Conservation (phyloP, 2,797 vertebrate genomes). For the Acanthurus lineatus region DNA sequence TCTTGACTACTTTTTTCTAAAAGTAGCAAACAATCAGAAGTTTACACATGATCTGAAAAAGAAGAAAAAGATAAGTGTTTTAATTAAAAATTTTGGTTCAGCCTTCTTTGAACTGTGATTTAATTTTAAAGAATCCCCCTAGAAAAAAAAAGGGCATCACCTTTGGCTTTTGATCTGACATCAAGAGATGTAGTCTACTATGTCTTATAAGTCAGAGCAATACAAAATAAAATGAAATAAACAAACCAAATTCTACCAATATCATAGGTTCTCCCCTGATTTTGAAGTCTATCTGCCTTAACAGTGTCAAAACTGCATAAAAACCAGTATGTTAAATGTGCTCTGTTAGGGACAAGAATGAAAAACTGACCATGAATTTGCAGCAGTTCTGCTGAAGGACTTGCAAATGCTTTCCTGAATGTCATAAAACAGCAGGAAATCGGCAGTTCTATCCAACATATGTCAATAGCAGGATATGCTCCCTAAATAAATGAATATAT, state of each 20-base stretch:
- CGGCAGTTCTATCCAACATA: conserved; percentile 62
- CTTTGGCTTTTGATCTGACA: too few relatives aligned
- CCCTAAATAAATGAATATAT: conserved; percentile 78
- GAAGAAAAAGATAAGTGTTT: not conserved
- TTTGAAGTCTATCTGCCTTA: conserved; percentile 5
- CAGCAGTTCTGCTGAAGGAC: conserved; percentile 33
- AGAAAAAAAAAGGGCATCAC: too few relatives aligned
- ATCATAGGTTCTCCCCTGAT: not conserved
- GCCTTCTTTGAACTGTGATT: not conserved
- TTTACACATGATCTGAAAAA: not conserved
- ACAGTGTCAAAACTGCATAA: conserved; percentile 18
- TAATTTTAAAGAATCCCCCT: too few relatives aligned
- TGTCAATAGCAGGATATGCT: conserved; percentile 60
- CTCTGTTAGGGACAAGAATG: conserved; percentile 10
- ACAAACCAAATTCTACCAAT: conserved; percentile 13
- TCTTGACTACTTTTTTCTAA: not conserved
- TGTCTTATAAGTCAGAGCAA: conserved; percentile 17
- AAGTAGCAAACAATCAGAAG: not conserved
- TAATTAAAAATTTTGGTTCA: not conserved
- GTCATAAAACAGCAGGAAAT: conserved; percentile 72
- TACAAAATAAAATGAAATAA: conserved; percentile 1
- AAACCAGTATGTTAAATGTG: conserved; percentile 21
- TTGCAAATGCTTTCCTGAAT: conserved; percentile 53
- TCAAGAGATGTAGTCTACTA: not conserved
- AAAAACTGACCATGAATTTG: conserved; percentile 59